Base-by-base conservation (phyloP, 1,140 invertebrate species). In the Helicoverpa armigera region DNA sequence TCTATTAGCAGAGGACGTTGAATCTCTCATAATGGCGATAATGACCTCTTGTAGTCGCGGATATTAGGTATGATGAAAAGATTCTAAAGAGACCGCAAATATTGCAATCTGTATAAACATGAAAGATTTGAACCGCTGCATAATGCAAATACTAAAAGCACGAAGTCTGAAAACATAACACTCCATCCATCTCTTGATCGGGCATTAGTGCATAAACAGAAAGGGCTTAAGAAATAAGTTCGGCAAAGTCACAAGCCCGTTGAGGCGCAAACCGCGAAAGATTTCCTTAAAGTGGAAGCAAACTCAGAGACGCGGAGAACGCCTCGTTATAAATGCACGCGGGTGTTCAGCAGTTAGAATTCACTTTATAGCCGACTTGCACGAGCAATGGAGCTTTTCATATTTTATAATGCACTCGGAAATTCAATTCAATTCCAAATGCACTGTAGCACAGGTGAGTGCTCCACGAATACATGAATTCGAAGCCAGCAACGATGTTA, bases 361-460 rank as follows among this genome's bases (percentile, higher is more conserved):
- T 63, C 73, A 63, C 43, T 61, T 75, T 75, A 75, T 29, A 61
- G 31, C 58, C 11, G 70, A 9, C 53, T 61, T 75, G n/a, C 73
- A 75, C 73, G 56, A 53, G 48, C 48, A 75, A 75, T 63, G 63
- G 56, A 48, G 35, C 56, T 75, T 60, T 75, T 63, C 73, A 61
- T 75, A 63, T 63, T 73, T 73, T 75, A 75, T 61, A 61, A 75
- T 50, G 73, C 73, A 23, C 73, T 75, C 73, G 35, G 56, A 61
- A 63, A 75, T 75, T 75, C 58, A 63, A 75, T 75, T 75, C 73
- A 63, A 60, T 75, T 61, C 48, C 3, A 29, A 61, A 23, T 14
- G 35, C 58, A 16, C 58, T n/a, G 50, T 70, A 53, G 48, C 31
- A n/a, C 73, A 51, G 58, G 13, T 53, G 48, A 61, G 29, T 61